Evolutionary conservation across 2,797 vertebrate genomes (phyloP).

Genomic region (Agapornis canus): DNA sequence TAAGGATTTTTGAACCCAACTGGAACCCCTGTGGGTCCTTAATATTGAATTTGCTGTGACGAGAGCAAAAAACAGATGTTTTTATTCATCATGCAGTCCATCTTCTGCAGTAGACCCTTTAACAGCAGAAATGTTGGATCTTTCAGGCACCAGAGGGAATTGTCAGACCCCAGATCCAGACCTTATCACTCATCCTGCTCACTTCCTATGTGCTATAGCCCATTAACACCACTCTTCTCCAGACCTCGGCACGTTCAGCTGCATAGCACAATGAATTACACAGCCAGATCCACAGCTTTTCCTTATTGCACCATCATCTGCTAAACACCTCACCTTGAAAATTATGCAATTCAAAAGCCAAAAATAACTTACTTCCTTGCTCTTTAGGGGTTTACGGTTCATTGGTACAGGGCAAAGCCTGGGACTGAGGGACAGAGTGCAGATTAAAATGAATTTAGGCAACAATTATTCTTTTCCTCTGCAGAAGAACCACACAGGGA

Average conservation of each 20-base stretch:
- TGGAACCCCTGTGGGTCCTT: neutral
- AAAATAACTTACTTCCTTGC: neutral
- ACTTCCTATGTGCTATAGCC: neutral
- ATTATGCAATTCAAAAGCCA: constrained; percentile 7
- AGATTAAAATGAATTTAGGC: constrained; percentile 2
- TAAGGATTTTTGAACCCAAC: neutral
- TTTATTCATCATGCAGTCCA: neutral
- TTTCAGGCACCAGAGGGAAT: constrained; percentile 1
- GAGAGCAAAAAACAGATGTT: constrained; percentile 12
- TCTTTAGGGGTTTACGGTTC: neutral
- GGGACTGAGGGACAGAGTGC: neutral
- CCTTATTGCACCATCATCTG: neutral
- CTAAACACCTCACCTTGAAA: neutral
- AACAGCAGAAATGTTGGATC: neutral
- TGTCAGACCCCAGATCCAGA: neutral
- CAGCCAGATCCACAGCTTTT: neutral
- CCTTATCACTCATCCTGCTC: constrained; percentile 6
- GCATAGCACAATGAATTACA: rapidly evolving
- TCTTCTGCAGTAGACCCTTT: constrained; percentile 5
- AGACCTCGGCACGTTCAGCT: neutral
- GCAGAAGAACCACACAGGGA: neutral
- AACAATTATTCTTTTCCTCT: neutral
- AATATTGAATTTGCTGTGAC: neutral
- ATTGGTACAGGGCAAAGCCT: neutral
- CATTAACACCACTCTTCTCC: neutral